These are phyloP conservation scores for Melanerpes formicivorus DNA, from an alignment of 2,113 vertebrate species.

Conservation along the genomic window DNA sequence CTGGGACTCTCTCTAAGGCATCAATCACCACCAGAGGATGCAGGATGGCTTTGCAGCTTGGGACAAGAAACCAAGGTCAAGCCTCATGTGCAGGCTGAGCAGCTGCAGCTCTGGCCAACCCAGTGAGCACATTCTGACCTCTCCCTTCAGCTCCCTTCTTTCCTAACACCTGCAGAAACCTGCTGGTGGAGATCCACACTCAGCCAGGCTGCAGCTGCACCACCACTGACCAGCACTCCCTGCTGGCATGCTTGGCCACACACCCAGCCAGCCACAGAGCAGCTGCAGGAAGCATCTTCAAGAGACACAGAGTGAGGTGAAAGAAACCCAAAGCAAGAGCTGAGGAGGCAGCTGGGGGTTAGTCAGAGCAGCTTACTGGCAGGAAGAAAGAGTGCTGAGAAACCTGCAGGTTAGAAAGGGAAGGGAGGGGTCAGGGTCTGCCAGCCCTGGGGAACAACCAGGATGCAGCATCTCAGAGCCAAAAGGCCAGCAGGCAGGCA, in stretches of 20 bases:
- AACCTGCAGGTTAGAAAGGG: background rate
- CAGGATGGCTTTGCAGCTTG: background rate
- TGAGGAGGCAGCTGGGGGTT: background rate
- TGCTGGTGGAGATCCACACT: background rate
- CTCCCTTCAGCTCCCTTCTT: background rate
- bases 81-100: background rate
- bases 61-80: background rate
- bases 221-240: background rate
- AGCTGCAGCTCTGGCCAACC: background rate
- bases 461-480: background rate
- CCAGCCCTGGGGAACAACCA: background rate
- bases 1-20: no score
- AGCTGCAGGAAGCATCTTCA: background rate
- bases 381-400: background rate
- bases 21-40: no score
- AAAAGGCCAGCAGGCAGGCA: constrained; percentile 27
- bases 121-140: background rate
- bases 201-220: background rate
- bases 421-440: background rate
- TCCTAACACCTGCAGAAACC: background rate
- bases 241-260: background rate
- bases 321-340: background rate
- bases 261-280: background rate
- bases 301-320: background rate
- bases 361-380: constrained; percentile 21